Evolutionary conservation across 2,888 invertebrate genomes (phyloP).

Genomic region (Latrodectus hesperus): DNA sequence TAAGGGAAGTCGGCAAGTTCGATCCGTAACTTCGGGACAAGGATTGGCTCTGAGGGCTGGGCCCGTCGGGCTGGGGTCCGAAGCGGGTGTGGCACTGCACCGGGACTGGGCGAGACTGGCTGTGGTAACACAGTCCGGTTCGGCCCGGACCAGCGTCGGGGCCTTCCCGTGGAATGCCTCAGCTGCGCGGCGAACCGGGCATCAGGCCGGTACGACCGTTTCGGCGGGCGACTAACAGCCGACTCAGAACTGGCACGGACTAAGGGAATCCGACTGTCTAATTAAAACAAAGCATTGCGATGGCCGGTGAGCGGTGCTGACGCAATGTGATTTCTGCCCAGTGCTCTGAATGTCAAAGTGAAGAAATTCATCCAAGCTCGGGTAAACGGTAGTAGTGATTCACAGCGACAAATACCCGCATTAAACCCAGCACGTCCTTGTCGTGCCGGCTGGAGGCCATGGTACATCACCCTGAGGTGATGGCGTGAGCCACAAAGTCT

Average conservation of each 20-base stretch:
- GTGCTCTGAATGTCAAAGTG: constrained; percentile 77
- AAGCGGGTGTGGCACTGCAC: constrained; percentile 74
- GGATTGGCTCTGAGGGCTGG: constrained; percentile 84
- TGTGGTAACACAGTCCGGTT: background rate
- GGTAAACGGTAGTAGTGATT: constrained; percentile 76
- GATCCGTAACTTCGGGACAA: constrained; percentile 79
- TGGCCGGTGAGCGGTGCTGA: constrained; percentile 74
- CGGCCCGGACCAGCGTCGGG: constrained; percentile 72
- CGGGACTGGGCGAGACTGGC: constrained; percentile 73
- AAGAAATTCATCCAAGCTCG: constrained; percentile 76
- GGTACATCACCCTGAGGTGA: too few species aligned
- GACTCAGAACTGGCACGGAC: constrained; percentile 75
- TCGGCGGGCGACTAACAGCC: constrained; percentile 67
- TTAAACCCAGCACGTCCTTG: too few species aligned
- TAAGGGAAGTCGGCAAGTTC: constrained; percentile 83
- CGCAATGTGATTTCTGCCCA: constrained; percentile 77
- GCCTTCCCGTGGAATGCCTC: constrained; percentile 73
- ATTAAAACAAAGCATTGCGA: constrained; percentile 77
- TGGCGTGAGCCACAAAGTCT: too few species aligned
- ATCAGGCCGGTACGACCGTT: too few species aligned
- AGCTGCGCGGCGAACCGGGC: constrained; percentile 71
- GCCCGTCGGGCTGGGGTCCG: constrained; percentile 79
- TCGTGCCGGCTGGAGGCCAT: too few species aligned
- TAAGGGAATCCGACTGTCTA: constrained; percentile 77
- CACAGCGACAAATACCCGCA: too few species aligned